These are phyloP conservation scores for Drosophila demipolita DNA, from an alignment of 2,888 invertebrate species.

Conservation along the genomic window DNA sequence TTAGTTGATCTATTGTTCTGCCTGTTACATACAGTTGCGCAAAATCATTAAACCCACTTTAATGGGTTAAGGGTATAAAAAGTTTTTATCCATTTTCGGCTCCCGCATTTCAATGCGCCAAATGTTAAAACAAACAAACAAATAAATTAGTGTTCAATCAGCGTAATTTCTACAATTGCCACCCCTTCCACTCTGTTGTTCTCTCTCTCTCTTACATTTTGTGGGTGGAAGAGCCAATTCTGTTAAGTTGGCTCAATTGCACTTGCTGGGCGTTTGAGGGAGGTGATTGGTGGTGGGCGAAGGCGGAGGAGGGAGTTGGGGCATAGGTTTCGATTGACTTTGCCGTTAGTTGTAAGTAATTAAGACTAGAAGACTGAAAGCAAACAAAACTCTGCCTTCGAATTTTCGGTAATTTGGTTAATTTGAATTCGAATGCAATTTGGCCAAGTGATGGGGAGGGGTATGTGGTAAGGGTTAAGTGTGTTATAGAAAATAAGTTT, in stretches of 20 bases:
- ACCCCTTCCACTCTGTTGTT: constrained; percentile 25
- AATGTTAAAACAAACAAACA: constrained; percentile 78
- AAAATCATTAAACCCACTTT: too few species aligned
- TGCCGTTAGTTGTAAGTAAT: constrained; percentile 69
- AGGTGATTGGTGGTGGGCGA: not conserved
- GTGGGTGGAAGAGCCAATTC: not conserved
- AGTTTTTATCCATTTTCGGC: constrained; percentile 55
- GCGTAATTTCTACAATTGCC: constrained; percentile 73
- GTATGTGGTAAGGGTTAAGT: not conserved
- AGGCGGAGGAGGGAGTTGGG: not conserved
- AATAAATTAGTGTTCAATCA: constrained; percentile 81
- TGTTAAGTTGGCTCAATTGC: constrained; percentile 60
- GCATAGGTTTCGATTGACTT: constrained; percentile 29
- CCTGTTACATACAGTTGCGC: too few species aligned
- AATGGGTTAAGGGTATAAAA: constrained; percentile 24
- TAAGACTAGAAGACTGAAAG: constrained; percentile 46
- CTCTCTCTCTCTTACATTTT: constrained; percentile 39
- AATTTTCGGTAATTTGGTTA: constrained; percentile 72
- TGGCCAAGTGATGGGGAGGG: not conserved
- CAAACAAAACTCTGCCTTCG: constrained; percentile 29
- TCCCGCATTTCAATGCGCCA: constrained; percentile 56
- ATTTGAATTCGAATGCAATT: constrained; percentile 65
- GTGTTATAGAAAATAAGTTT: constrained; percentile 18
- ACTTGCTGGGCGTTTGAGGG: constrained; percentile 6
- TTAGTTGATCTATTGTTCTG: too few species aligned